Conservation (phyloP, 2,888 invertebrate species). For the Octonoba sinensis region DNA sequence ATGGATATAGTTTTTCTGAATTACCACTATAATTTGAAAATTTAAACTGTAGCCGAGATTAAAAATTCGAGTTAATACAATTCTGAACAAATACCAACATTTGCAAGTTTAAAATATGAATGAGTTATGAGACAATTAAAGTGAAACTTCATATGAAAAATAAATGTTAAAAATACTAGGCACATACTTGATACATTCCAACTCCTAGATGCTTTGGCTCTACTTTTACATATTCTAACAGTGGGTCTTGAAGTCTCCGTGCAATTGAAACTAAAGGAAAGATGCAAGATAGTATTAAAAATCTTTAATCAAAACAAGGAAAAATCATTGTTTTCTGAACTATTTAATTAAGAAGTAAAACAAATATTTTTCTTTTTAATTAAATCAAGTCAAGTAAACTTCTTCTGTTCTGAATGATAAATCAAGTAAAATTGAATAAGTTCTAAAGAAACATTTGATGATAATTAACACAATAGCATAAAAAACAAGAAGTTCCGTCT, state of each 20-base stretch:
- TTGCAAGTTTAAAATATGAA: neutral
- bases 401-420: too few species aligned
- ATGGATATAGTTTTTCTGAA: too few species aligned
- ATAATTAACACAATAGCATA: too few species aligned
- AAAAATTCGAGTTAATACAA: too few species aligned
- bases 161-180: neutral
- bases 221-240: slow-evolving; percentile 92
- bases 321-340: neutral
- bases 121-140: neutral
- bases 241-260: slow-evolving; percentile 88
- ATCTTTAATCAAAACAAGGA: slow-evolving; percentile 20
- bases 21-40: too few species aligned
- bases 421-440: too few species aligned
- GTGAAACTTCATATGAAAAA: neutral
- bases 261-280: slow-evolving; percentile 77
- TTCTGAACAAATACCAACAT: too few species aligned
- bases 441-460: too few species aligned
- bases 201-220: slow-evolving; percentile 91
- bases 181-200: slow-evolving; percentile 82
- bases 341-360: neutral
- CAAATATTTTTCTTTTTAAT: slow-evolving; percentile 1
- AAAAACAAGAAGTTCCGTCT: too few species aligned
- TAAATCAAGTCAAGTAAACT: too few species aligned
- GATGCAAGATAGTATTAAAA: slow-evolving; percentile 1
- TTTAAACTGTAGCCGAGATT: too few species aligned